A percentile compares a stretch with the other conserved stretches of the same genome.
phyloP scores from a whole-genome alignment of 2,113 vertebrate species.

The Cryptomyrus ogoouensis region DNA sequence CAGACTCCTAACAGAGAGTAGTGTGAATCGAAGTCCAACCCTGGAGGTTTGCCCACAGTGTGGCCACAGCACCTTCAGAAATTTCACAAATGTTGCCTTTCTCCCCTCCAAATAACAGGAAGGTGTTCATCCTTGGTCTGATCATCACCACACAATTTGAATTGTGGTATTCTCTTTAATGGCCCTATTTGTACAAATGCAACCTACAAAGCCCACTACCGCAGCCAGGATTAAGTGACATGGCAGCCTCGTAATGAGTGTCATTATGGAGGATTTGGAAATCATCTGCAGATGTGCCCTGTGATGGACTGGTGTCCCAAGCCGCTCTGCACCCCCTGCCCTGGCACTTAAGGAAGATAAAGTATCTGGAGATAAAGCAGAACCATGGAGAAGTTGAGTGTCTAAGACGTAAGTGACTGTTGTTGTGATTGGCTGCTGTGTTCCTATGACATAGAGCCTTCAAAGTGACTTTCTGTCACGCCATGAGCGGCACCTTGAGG shows the following conservation, averaged over 20 bases:
- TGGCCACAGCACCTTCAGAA: not conserved
- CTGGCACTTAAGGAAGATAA: not conserved
- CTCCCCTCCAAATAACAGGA: not conserved
- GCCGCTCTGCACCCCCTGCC: not conserved
- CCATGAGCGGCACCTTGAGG: slow-evolving; percentile 61
- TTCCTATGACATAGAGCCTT: not conserved
- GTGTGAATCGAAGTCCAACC: not conserved
- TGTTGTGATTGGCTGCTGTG: not conserved
- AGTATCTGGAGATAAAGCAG: not conserved
- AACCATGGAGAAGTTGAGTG: not conserved
- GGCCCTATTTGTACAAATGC: not conserved
- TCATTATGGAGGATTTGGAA: not conserved
- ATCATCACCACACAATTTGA: not conserved
- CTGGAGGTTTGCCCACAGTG: not conserved
- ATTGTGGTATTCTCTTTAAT: not conserved
- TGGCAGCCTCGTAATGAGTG: not conserved
- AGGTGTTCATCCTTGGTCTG: not conserved
- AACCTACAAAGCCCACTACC: not conserved
- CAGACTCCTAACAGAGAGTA: not conserved
- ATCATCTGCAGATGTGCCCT: not conserved
- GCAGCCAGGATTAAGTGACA: too few relatives aligned
- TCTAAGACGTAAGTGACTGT: not conserved
- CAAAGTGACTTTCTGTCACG: not conserved
- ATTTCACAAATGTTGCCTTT: not conserved
- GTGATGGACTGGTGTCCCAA: not conserved